Base-by-base conservation (phyloP, 2,888 invertebrate genomes). In the Microchrysa polita region DNA sequence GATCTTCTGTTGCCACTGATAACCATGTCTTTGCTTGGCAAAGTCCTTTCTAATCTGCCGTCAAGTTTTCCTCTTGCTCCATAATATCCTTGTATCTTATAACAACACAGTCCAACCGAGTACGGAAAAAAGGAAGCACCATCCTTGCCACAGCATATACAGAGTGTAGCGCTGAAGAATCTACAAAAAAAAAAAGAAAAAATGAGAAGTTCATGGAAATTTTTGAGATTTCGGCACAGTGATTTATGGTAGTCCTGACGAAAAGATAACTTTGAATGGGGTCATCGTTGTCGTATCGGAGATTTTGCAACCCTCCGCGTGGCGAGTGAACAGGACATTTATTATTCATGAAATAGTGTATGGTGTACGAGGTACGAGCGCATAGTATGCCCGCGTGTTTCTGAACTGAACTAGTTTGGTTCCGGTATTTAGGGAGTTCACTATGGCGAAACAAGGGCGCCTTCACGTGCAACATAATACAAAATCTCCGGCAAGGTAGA, bases 281-380 rank as follows among this genome's bases (percentile, higher is more conserved):
- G 65, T 69, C 65, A 55, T 20, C 55, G n/a, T 69, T 9, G n/a
- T n/a, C n/a, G 53, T 55, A 42, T 69, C 42, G 42, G 42, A 34
- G 55, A 55, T 69, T n/a, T 69, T 55, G 4, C 55, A 55, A 72
- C 61, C 72, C 72, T 65, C 72, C 72, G 22, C 14, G 16, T 34
- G n/a, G n/a, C 7, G 27, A 40, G n/a, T 34, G 59, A 72, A 72
- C n/a, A 63, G 74, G 72, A 48, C 65, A 65, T 74, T 74, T 74
- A 74, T 74, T 74, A 74, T 74, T 74, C 74, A 74, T 74, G 72
- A 65, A 72, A 72, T 74, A 74, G 74, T 74, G 71, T 59, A n/a
- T n/a, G n/a, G n/a, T n/a, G n/a, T n/a, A n/a, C n/a, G n/a, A n/a
- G n/a, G n/a, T n/a, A n/a, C n/a, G n/a, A 55, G 55, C 53, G 67